Conservation (phyloP, 2,888 invertebrate genomes). For the Tachystola acroxantha region DNA sequence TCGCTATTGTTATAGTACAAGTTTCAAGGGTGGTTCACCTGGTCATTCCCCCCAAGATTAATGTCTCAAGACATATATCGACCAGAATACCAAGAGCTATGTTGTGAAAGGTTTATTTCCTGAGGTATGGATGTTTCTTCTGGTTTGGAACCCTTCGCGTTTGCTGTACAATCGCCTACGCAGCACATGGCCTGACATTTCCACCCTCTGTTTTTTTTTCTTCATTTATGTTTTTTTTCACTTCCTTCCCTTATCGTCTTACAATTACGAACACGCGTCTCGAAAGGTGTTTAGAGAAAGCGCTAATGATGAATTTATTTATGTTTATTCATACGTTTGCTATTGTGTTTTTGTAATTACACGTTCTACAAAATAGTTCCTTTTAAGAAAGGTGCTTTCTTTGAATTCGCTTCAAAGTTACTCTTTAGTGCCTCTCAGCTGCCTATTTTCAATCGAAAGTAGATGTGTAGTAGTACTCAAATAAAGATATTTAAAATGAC, state of each 20-base stretch:
- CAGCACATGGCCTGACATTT: conserved; percentile 25
- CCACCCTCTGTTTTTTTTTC: conserved; percentile 17
- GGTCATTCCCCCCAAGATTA: conserved; percentile 15
- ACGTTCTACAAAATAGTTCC: no score
- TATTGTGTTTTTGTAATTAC: no score
- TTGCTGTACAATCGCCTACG: conserved; percentile 9
- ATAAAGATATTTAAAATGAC: no score
- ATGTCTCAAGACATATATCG: conserved; percentile 9
- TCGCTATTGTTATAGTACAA: conserved; percentile 4
- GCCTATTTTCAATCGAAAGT: no score
- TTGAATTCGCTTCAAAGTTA: no score
- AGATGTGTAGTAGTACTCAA: no score
- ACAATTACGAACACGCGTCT: conserved; percentile 14
- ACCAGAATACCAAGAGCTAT: no score
- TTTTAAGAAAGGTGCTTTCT: no score
- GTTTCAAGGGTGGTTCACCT: conserved; percentile 12
- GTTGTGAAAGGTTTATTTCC: no score
- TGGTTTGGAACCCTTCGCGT: background rate
- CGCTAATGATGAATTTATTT: conserved; percentile 8
- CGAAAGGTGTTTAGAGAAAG: conserved; percentile 16
- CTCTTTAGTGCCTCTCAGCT: no score
- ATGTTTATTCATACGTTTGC: no score
- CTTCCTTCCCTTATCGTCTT: conserved; percentile 13
- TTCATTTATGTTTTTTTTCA: conserved; percentile 9
- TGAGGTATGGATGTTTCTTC: background rate